These are phyloP conservation scores for Hormaphis cornu DNA, from an alignment of 1,140 invertebrate species.

Conservation along the genomic window DNA sequence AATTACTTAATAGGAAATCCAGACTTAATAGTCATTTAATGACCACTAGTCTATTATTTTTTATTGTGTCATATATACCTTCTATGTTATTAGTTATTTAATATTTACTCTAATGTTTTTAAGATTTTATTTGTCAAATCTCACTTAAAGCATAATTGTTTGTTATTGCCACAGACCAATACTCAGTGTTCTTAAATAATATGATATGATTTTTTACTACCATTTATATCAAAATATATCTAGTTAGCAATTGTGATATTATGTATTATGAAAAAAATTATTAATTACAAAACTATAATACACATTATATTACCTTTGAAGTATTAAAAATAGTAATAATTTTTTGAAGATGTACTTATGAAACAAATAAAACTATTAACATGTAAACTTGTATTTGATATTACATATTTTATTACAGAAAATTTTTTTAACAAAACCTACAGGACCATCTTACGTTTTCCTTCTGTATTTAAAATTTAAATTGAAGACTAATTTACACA, in stretches of 20 bases:
- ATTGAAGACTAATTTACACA: conserved; percentile 8
- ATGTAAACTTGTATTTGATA: conserved; percentile 20
- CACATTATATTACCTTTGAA: neutral
- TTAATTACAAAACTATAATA: neutral
- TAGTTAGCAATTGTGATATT: conserved; percentile 20
- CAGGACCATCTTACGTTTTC: neutral
- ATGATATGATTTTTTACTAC: neutral
- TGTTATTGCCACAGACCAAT: neutral
- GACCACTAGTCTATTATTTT: no score
- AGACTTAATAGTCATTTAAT: no score
- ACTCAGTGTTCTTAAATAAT: neutral
- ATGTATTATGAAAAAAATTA: no score
- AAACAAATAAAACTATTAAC: conserved; percentile 26
- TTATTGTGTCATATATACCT: no score
- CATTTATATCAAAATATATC: neutral
- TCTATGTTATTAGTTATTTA: no score
- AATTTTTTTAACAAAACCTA: neutral
- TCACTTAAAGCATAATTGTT: neutral
- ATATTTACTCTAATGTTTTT: neutral
- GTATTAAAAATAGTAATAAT: conserved; percentile 5
- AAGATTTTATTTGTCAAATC: neutral
- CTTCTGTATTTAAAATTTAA: conserved; percentile 27
- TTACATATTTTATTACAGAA: neutral
- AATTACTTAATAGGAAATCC: no score
- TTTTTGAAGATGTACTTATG: conserved; percentile 1